Conservation (phyloP, 1,140 invertebrate genomes). For the Cotesia vestalis region DNA sequence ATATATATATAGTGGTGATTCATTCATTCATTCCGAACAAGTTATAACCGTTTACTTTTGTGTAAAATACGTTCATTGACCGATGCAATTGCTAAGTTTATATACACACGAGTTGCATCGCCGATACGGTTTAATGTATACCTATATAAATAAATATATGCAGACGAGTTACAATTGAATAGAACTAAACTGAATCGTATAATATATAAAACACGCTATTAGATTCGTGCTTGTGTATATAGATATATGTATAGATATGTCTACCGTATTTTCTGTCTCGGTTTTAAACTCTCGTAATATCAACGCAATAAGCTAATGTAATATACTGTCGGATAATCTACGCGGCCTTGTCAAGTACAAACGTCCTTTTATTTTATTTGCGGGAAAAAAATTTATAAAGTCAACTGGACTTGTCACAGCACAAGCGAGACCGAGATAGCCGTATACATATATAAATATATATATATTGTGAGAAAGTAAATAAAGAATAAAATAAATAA, state of each 20-base stretch:
- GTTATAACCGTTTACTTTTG: background rate
- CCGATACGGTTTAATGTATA: background rate
- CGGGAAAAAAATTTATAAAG: conserved; percentile 2
- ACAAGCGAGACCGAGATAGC: background rate
- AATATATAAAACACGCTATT: conserved; percentile 10
- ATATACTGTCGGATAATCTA: conserved; percentile 50
- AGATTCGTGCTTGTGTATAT: background rate
- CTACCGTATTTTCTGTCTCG: background rate
- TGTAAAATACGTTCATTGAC: conserved; percentile 51
- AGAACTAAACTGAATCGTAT: too few species aligned
- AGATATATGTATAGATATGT: too few species aligned
- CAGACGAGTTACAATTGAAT: too few species aligned
- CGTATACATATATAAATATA: too few species aligned
- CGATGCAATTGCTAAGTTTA: conserved; percentile 34
- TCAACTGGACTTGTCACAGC: too few species aligned
- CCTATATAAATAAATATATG: background rate
- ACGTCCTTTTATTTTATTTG: conserved; percentile 13
- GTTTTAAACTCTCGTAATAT: conserved; percentile 33
- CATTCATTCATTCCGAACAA: conserved; percentile 38
- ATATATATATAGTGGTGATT: conserved; percentile 15
- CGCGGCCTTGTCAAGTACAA: conserved; percentile 55
- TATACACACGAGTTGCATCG: conserved; percentile 31
- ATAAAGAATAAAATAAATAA: conserved; percentile 17
- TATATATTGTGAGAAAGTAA: conserved; percentile 17
- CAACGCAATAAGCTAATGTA: conserved; percentile 28